Evolutionary conservation across 35 echinoderm and acorn worm species (phyloP), one percentile per base, ranked within the genome.

Genomic region (Ophioderma brevispina): DNA sequence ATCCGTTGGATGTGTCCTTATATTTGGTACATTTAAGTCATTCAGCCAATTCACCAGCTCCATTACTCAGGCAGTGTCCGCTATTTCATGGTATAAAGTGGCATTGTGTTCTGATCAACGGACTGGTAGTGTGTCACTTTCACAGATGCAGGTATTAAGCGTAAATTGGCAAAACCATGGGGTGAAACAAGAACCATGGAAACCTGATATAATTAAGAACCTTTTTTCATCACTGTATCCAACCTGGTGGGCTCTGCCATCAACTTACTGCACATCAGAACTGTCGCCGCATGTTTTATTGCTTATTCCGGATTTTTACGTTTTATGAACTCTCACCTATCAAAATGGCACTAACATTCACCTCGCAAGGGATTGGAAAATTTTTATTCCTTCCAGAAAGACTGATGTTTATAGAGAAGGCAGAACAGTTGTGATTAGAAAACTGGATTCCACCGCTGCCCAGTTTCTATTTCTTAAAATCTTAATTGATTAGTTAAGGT

Each of bases 11-110:
- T 32, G 0, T 59, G 0, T 15, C 49, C 55, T 19, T 84, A 52
- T 56, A 49, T 84, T 35, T n/a, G n/a, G 39, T 55, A 10, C 41
- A 84, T 33, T 37, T 84, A 1, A 56, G 81, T 33, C 81, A 56
- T 0, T 2, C 81, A 33, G 33, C 39, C 18, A 49, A 2, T 32
- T 84, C 81, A 32, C n/a, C 81, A 40, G n/a, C 11, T 32, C 81
- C 1, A 84, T 84, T 6, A 55, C 32, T 1, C 50, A 35, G 13
- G 39, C 46, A 0, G 30, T 84, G 18, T 49, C 81, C 10, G 81
- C 40, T 52, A 32, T 84, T 32, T 32, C 81, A 33, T 84, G 46
- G 81, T n/a, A 84, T 25, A 84, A 33, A 46, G 55, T 56, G n/a
- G 13, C 81, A 50, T 25, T 32, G n/a, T n/a, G n/a, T 13, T 17